Conservation (phyloP, 2,888 invertebrate species). For the Orthosia gracilis region DNA sequence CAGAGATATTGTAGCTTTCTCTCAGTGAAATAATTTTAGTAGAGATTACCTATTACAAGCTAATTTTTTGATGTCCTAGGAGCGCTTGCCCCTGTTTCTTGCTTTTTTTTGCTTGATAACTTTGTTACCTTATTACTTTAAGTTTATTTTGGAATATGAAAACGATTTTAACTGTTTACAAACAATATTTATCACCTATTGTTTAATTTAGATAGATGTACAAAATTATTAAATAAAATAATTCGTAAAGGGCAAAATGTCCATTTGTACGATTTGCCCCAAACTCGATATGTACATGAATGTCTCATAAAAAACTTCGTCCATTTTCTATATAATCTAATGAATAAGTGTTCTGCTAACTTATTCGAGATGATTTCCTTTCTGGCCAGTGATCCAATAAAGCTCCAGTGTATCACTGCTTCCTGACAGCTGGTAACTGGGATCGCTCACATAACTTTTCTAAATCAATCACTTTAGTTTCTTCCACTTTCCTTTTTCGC, state of each 20-base stretch:
- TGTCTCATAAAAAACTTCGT: slow-evolving; percentile 24
- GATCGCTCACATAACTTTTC: slow-evolving; percentile 59
- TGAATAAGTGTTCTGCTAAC: slow-evolving; percentile 41
- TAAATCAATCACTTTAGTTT: slow-evolving; percentile 59
- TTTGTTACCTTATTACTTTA: too few species aligned
- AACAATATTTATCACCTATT: background rate
- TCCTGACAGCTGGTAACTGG: slow-evolving; percentile 47
- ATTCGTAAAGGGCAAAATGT: background rate
- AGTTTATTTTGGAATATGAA: background rate
- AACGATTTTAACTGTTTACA: background rate
- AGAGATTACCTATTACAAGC: background rate
- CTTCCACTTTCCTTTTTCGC: slow-evolving; percentile 35
- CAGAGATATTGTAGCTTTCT: background rate
- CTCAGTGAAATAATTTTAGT: too few species aligned
- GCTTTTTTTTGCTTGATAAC: too few species aligned
- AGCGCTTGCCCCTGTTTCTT: too few species aligned
- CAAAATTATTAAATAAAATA: background rate
- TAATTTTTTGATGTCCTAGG: too few species aligned
- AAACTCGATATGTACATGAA: background rate
- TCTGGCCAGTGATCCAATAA: slow-evolving; percentile 31
- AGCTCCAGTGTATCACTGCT: slow-evolving; percentile 47
- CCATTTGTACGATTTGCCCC: background rate
- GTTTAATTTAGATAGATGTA: background rate
- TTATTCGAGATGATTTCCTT: slow-evolving; percentile 32
- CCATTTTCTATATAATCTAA: slow-evolving; percentile 14